These are phyloP conservation scores for Lycaon pictus DNA, from an alignment of 2,113 vertebrate species.

Conservation along the genomic window DNA sequence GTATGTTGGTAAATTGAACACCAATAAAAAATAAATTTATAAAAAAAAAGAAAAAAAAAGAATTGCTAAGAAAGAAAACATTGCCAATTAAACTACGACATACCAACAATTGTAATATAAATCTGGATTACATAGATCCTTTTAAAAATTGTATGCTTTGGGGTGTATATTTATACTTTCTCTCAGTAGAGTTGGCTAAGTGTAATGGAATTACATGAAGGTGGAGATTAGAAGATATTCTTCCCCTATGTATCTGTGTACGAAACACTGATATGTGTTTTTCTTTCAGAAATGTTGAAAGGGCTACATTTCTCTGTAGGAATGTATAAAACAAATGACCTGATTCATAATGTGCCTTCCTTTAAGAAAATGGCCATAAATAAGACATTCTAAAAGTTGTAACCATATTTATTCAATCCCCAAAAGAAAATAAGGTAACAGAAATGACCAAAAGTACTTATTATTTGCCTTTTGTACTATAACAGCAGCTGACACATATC, in stretches of 20 bases:
- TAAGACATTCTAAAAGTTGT: constrained; percentile 67
- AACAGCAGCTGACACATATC: not conserved
- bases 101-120: not conserved
- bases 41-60: not conserved
- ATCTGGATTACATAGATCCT: not conserved
- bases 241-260: not conserved
- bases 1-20: too few species aligned
- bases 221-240: not conserved
- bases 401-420: constrained; percentile 36
- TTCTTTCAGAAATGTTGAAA: not conserved
- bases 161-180: not conserved
- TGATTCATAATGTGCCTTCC: constrained; percentile 65
- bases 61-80: constrained; percentile 2
- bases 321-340: constrained; percentile 70
- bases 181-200: not conserved
- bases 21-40: too few species aligned
- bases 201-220: not conserved
- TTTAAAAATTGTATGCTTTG: not conserved
- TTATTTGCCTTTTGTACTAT: not conserved
- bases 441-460: not conserved
- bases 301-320: constrained; percentile 27
- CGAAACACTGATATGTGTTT: not conserved
- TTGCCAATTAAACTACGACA: not conserved
- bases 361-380: constrained; percentile 67
- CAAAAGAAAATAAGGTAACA: not conserved